phyloP scores from a whole-genome alignment of 2,888 invertebrate genomes.

The Aspidiotus rigidus region DNA sequence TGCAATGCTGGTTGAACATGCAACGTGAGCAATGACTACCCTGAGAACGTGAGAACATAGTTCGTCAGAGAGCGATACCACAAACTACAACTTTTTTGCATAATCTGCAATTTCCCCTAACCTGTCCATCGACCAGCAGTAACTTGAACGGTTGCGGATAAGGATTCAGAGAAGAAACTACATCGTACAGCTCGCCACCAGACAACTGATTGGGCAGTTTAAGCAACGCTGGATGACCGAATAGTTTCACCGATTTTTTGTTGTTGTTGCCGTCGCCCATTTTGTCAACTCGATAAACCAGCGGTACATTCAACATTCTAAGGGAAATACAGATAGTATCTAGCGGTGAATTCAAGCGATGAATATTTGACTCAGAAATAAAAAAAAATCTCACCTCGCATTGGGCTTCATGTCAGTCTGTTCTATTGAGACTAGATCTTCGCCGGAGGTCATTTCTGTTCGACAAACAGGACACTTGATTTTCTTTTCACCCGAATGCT shows the following conservation, averaged over 20 bases:
- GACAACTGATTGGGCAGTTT: constrained; percentile 49
- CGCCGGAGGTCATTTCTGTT: constrained; percentile 32
- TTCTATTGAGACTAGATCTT: constrained; percentile 36
- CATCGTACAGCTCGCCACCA: constrained; percentile 46
- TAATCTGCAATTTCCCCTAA: background rate
- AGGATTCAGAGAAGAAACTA: constrained; percentile 46
- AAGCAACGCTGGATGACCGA: constrained; percentile 51
- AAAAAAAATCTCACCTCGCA: constrained; percentile 16
- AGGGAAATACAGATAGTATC: background rate
- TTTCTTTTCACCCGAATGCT: constrained; percentile 34
- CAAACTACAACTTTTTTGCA: too few relatives aligned
- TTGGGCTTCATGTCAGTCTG: constrained; percentile 30
- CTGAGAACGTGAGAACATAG: constrained; percentile 41
- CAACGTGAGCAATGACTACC: constrained; percentile 53
- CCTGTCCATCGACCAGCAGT: constrained; percentile 52
- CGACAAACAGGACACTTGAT: constrained; percentile 37
- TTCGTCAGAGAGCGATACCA: too few relatives aligned
- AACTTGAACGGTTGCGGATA: constrained; percentile 46
- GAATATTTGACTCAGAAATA: too few relatives aligned
- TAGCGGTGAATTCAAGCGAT: background rate
- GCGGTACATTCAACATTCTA: constrained; percentile 47
- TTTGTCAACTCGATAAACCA: constrained; percentile 49
- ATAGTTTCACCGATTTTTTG: constrained; percentile 44
- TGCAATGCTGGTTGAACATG: constrained; percentile 49
- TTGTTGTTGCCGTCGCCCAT: constrained; percentile 46